These are phyloP conservation scores for Oryzias javanicus DNA, from an alignment of 2,113 vertebrate species.

Conservation along the genomic window DNA sequence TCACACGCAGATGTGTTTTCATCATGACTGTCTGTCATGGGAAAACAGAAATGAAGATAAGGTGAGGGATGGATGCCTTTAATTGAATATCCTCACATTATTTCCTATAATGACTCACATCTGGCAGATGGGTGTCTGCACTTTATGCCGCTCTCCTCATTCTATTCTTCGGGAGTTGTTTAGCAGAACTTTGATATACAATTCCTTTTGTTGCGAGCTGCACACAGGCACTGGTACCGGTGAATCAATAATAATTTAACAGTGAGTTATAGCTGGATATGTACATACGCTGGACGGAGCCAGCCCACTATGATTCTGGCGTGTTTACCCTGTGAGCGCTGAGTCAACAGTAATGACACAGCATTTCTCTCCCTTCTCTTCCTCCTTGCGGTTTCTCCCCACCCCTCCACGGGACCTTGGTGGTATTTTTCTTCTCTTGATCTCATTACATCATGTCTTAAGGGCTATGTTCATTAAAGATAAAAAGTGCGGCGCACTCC, in stretches of 20 bases:
- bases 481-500: slow-evolving; percentile 72
- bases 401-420: slow-evolving; percentile 50
- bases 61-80: slow-evolving; percentile 3
- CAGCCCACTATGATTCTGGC: slow-evolving; percentile 43
- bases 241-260: slow-evolving; percentile 58
- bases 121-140: slow-evolving; percentile 14
- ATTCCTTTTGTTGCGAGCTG: slow-evolving; percentile 40
- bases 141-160: slow-evolving; percentile 7
- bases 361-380: slow-evolving; percentile 46
- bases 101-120: slow-evolving; percentile 33
- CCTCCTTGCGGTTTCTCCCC: slow-evolving; percentile 17
- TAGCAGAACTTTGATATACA: slow-evolving; percentile 41
- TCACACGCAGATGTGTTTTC: slow-evolving; percentile 33
- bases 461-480: slow-evolving; percentile 74
- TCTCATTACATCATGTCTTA: slow-evolving; percentile 76
- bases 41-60: slow-evolving; percentile 26
- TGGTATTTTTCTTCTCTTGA: slow-evolving; percentile 59
- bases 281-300: slow-evolving; percentile 42
- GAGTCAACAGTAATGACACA: slow-evolving; percentile 65
- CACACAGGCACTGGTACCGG: slow-evolving; percentile 26
- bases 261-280: slow-evolving; percentile 49
- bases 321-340: slow-evolving; percentile 52
- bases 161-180: slow-evolving; percentile 19
- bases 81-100: slow-evolving; percentile 27
- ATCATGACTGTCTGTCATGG: slow-evolving; percentile 24